Percentiles rank a stretch among this genome's conserved stretches.
Evolutionary conservation across 2,888 invertebrate species (phyloP).

Genomic region (Miltochrista miniata): DNA sequence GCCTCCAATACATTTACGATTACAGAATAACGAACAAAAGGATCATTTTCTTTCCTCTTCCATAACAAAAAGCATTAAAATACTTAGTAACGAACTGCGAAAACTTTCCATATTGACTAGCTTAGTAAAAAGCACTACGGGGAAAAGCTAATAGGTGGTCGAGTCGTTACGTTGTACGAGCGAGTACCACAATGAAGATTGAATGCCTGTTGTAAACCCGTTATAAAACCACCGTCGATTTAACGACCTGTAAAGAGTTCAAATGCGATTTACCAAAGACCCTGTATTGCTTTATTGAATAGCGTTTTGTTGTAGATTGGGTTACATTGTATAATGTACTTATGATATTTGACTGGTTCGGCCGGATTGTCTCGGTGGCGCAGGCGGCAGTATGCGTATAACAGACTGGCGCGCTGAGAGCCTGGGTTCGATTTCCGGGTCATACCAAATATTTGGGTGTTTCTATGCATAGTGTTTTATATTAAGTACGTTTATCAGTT

Average conservation of each 20-base stretch:
- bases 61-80: not conserved
- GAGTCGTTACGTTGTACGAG: constrained; percentile 26
- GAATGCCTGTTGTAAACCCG: constrained; percentile 28
- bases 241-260: constrained; percentile 10
- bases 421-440: no score
- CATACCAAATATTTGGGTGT: no score
- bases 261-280: constrained; percentile 1
- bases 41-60: no score
- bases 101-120: not conserved
- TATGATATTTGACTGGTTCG: no score
- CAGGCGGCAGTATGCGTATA: no score
- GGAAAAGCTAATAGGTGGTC: constrained; percentile 22
- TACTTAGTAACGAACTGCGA: not conserved
- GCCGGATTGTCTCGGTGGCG: no score
- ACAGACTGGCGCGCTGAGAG: no score
- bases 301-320: not conserved
- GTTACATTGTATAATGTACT: not conserved
- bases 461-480: no score
- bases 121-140: not conserved
- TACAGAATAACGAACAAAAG: no score
- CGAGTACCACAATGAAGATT: constrained; percentile 26
- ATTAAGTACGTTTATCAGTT: no score
- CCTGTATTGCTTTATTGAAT: constrained; percentile 1
- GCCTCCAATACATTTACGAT: not conserved
- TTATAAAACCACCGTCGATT: constrained; percentile 25